These are phyloP conservation scores for Phenganax subtilis DNA, from an alignment of 92 coral and sea anemone species.

Conservation along the genomic window DNA sequence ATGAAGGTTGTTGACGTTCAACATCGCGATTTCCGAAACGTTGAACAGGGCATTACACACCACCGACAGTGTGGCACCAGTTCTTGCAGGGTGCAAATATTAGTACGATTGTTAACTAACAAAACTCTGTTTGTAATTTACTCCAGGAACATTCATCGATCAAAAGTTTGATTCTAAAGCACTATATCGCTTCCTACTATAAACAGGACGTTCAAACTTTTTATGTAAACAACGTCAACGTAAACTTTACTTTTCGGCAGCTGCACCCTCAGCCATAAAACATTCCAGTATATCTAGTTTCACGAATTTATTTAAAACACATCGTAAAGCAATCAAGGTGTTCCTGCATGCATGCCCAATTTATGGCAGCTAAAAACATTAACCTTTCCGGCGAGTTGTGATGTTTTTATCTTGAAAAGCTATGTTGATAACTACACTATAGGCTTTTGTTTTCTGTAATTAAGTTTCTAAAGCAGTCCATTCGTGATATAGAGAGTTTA, in stretches of 20 bases:
- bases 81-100: background rate
- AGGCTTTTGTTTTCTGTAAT: background rate
- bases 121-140: conserved; percentile 26
- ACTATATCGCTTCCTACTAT: background rate
- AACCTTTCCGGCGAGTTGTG: background rate
- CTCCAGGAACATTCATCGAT: background rate
- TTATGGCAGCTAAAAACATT: background rate
- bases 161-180: conserved; percentile 5
- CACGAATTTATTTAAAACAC: conserved; percentile 12
- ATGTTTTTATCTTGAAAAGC: background rate
- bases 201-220: background rate
- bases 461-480: no score
- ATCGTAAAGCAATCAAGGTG: conserved; percentile 1
- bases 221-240: no score
- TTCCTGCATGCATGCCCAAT: background rate
- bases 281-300: background rate
- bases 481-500: no score
- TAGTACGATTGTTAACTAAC: conserved; percentile 31
- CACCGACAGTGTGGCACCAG: conserved; percentile 9
- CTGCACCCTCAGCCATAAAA: no score
- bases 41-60: background rate
- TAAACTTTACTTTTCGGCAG: no score
- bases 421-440: background rate
- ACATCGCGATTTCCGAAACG: background rate
- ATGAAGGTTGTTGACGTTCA: background rate